Conservation (phyloP, 1,140 invertebrate genomes). For the Caenorhabditis remanei region DNA sequence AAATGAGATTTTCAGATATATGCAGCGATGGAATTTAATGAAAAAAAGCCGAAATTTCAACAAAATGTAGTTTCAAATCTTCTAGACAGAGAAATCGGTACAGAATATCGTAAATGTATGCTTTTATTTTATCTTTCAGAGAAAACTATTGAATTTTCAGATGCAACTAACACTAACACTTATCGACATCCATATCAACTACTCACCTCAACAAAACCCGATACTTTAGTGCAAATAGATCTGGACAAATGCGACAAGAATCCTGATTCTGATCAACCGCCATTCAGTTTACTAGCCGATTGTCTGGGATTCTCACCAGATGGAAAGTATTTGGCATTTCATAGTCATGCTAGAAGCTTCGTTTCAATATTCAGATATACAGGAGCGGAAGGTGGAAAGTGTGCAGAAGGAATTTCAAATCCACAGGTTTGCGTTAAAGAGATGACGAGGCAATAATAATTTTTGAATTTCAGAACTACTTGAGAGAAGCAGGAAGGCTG, state of each 20-base stretch:
- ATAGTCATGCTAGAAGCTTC: neutral
- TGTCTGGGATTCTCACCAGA: slow-evolving; percentile 22
- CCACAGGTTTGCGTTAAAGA: neutral
- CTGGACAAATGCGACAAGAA: neutral
- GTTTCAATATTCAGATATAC: neutral
- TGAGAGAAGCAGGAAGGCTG: neutral
- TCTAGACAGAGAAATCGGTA: slow-evolving; percentile 17
- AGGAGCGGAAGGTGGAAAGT: neutral
- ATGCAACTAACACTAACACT: neutral
- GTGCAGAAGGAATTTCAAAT: neutral
- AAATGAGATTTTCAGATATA: neutral
- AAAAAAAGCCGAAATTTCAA: neutral
- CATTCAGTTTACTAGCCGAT: neutral
- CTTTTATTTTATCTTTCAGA: neutral
- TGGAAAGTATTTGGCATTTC: slow-evolving; percentile 26
- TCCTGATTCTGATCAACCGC: neutral
- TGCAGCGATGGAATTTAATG: neutral
- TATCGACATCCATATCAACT: slow-evolving; percentile 33
- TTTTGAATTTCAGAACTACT: neutral
- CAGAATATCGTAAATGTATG: slow-evolving; percentile 27
- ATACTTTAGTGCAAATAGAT: neutral
- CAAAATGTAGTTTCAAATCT: neutral
- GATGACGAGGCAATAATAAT: neutral
- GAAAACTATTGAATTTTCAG: neutral
- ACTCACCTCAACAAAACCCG: neutral